Base-by-base conservation (phyloP, 2,113 vertebrate genomes). In the Aleadryas rufinucha region DNA sequence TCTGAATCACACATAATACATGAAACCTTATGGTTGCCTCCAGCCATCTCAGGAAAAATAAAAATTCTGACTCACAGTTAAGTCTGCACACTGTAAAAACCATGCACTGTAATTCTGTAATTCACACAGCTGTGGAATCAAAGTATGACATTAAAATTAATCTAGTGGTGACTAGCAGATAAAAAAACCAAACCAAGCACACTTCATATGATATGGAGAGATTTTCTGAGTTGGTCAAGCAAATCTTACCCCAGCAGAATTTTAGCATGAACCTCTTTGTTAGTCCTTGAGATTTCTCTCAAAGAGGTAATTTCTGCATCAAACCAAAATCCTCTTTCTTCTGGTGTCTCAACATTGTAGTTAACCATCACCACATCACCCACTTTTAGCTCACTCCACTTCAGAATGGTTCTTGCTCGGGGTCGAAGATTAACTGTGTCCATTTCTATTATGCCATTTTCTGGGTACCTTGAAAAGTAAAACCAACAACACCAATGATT, bases 261-360 rank as follows among this genome's bases (percentile, higher is more conserved):
- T 98, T 99, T 99, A 92, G 98, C 99, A 95, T 98, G 97, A 97
- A 99, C 98, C 98, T 99, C 99, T 98, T 99, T 99, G 97, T 99
- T 99, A 97, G 99, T 99, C 95, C 99, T 99, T 94, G 99, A 99
- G 41, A 99, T 96, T 96, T 99, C 98, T 96, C 99, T 99, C 95
- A 99, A 37, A 69, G 97, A 71, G 69, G 98, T 98, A 95, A 99
- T 97, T 98, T 99, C 99, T 49, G 99, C 99, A 91, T 99, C 99
- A 92, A 99, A 99, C 99, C 99, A 99, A 97, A 99, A 99, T 94
- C 99, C 99, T 97, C 99, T 98, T 97, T 99, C 99, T 84, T 99
- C 98, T 27, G 99, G 99, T 16, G 98, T 98, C 97, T 99, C 99
- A 95, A 99, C 98, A 96, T 99, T 99, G 98, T 99, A 99, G 98